These are phyloP conservation scores for Agonopterix arenella DNA, from an alignment of 2,888 invertebrate species.

Conservation along the genomic window DNA sequence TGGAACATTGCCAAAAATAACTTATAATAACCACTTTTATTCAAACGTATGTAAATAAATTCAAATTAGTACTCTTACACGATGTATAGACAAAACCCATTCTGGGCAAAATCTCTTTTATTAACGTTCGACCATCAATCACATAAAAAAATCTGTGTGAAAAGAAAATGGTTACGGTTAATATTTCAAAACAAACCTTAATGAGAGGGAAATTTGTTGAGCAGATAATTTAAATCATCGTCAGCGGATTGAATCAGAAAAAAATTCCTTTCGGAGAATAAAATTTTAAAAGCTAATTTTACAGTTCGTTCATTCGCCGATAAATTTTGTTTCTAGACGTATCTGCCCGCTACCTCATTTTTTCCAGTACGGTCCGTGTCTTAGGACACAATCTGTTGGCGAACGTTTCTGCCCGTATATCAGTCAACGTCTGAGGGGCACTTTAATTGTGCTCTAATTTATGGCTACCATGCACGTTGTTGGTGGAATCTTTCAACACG, in stretches of 20 bases:
- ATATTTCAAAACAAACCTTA: not conserved
- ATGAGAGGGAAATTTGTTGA: too few species aligned
- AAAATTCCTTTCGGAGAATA: constrained; percentile 4
- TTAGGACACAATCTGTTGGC: constrained; percentile 37
- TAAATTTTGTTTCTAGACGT: constrained; percentile 32
- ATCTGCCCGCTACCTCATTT: constrained; percentile 38
- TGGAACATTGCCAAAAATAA: too few species aligned
- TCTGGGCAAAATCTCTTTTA: too few species aligned
- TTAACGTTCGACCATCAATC: too few species aligned
- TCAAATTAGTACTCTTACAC: too few species aligned
- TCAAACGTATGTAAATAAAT: too few species aligned
- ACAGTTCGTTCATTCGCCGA: constrained; percentile 21
- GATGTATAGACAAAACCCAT: too few species aligned
- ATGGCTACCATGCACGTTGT: constrained; percentile 32
- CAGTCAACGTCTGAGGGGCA: constrained; percentile 63
- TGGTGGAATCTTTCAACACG: constrained; percentile 5
- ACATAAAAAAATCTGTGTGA: too few species aligned
- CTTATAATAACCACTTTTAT: too few species aligned
- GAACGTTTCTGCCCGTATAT: constrained; percentile 58
- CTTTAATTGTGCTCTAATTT: constrained; percentile 67
- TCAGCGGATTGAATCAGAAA: too few species aligned
- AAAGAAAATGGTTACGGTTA: not conserved
- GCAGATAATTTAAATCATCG: too few species aligned
- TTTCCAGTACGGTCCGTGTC: constrained; percentile 34
- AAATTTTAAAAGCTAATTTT: constrained; percentile 27